Evolutionary conservation across 2,888 invertebrate species (phyloP).

Genomic region (Diogma glabrata): DNA sequence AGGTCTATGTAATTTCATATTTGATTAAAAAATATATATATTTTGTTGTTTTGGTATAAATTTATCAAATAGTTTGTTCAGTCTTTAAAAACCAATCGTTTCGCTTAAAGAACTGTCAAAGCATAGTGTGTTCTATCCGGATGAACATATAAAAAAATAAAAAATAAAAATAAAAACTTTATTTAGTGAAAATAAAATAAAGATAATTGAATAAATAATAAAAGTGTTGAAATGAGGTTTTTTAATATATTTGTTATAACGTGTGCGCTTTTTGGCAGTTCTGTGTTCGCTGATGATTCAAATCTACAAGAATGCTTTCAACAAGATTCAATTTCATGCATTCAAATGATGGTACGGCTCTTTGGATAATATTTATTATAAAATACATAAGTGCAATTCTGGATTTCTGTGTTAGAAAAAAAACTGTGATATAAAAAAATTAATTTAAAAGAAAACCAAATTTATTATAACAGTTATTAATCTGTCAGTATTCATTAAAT

Average conservation of each 20-base stretch:
- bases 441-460: too few relatives aligned
- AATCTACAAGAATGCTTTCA: constrained; percentile 44
- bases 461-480: too few relatives aligned
- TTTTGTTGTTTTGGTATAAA: constrained; percentile 1
- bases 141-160: constrained; percentile 31
- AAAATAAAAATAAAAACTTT: constrained; percentile 14
- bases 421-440: too few relatives aligned
- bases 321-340: constrained; percentile 51
- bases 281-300: constrained; percentile 23
- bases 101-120: constrained; percentile 37
- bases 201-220: constrained; percentile 5
- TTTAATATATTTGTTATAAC: constrained; percentile 27
- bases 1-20: not conserved
- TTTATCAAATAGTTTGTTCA: constrained; percentile 23
- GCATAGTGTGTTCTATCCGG: constrained; percentile 38
- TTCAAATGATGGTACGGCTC: constrained; percentile 43
- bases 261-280: constrained; percentile 29
- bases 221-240: constrained; percentile 29
- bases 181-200: constrained; percentile 9
- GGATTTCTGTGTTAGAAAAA: too few relatives aligned
- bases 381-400: too few relatives aligned
- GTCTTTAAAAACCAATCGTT: constrained; percentile 38
- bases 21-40: not conserved
- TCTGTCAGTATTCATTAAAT: too few relatives aligned
- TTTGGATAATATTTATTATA: too few relatives aligned